These are phyloP conservation scores for Ophioninae sp. DNA, from an alignment of 2,888 invertebrate genomes.

Conservation along the genomic window DNA sequence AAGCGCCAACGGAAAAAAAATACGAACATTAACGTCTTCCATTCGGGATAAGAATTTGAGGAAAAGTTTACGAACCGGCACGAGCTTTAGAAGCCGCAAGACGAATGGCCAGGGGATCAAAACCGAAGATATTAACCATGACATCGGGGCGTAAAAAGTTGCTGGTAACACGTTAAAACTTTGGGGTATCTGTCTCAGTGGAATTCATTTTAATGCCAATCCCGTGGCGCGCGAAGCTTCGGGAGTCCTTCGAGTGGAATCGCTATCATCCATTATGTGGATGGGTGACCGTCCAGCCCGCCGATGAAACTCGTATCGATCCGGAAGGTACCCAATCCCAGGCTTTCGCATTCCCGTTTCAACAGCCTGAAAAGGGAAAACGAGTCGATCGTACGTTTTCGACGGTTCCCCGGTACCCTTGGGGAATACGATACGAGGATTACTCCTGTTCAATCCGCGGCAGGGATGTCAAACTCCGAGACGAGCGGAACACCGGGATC, in stretches of 20 bases:
- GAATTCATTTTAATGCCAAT: background rate
- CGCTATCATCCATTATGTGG: background rate
- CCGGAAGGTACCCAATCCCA: background rate
- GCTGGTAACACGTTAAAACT: background rate
- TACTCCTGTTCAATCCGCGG: background rate
- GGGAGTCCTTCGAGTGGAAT: background rate
- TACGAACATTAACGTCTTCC: background rate
- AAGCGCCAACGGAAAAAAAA: background rate
- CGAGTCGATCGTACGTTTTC: background rate
- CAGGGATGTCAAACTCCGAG: background rate
- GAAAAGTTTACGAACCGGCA: background rate
- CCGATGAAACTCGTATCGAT: background rate
- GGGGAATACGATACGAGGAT: background rate
- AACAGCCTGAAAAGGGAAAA: background rate
- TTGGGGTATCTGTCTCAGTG: background rate
- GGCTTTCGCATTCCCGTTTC: background rate
- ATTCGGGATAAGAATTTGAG: background rate
- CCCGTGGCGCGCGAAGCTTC: background rate
- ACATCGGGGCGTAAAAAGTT: background rate
- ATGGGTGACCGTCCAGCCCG: background rate
- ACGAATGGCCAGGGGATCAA: constrained; percentile 3
- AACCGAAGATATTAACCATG: constrained; percentile 6
- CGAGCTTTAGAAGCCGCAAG: background rate
- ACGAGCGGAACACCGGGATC: too few species aligned
- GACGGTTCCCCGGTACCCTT: background rate